Evolutionary conservation across 2,113 vertebrate species (phyloP), one percentile per base, ranked within the genome.

Genomic region (Callipepla californica): DNA sequence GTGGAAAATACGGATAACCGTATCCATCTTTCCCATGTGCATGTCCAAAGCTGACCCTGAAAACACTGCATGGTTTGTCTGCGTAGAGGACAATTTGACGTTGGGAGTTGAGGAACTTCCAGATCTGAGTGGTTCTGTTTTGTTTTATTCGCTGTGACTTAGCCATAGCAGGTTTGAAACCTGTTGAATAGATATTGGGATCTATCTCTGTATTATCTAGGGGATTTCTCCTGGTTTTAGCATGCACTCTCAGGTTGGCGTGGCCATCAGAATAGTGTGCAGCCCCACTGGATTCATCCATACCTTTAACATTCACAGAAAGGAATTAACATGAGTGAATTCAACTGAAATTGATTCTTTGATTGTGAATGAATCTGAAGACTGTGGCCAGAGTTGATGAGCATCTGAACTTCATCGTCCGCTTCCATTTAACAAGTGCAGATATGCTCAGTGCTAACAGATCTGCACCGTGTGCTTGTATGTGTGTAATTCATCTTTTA

Each of bases 91-190:
- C 40, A 7, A 11, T 59, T 58, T 67, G 38, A 22, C 30, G 38
- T 23, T 38, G 55, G 50, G 13, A 48, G 73, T 70, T 87, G 70
- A 48, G 51, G 65, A 73, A 50, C 79, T 74, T 61, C 30, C 57
- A 55, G 44, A 74, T 50, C 63, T 21, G n/a, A 61, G 19, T 45
- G 26, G 30, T 40, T 92, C 81, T 4, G 11, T 36, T 89, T 87
- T 53, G 8, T 50, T 89, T 89, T 68, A 9, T 88, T 88, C 83
- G 40, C 65, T 78, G 45, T 70, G 74, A 48, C 50, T 62, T 89
- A 84, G 19, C 68, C 2, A 4, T 59, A 66, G 36, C 70, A 83
- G 38, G 13, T 63, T 81, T 72, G 50, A 20, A 57, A 53, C n/a
- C 32, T 30, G 19, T 42, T 40, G 32, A 76, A 70, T 53, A 53